Conservation (phyloP, 2,113 vertebrate species). For the Ceyx cyanopectus region DNA sequence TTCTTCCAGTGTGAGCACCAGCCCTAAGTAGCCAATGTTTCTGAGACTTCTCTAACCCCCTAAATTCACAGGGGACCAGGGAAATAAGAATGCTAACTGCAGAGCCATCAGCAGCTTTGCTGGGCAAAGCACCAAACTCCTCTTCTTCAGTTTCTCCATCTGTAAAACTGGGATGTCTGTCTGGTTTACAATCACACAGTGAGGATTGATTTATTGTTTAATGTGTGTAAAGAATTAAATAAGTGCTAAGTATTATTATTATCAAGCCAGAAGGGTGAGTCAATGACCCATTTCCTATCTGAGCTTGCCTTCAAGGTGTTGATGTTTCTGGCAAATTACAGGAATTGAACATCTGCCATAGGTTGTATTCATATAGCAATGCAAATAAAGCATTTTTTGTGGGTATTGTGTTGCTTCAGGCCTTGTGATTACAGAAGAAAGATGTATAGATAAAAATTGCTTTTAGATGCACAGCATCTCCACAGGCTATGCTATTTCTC, state of each 20-base stretch:
- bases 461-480: not conserved
- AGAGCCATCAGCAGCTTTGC: not conserved
- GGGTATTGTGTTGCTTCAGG: slow-evolving; percentile 19
- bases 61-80: not conserved
- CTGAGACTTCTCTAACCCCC: not conserved
- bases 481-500: not conserved
- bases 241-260: slow-evolving; percentile 59
- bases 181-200: not conserved
- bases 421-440: slow-evolving; percentile 26
- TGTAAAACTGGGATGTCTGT: slow-evolving; percentile 1
- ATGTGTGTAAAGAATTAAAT: slow-evolving; percentile 64
- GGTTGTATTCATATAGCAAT: slow-evolving; percentile 3
- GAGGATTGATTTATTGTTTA: slow-evolving; percentile 70
- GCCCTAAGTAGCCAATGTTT: not conserved
- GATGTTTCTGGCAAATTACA: slow-evolving; percentile 67
- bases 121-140: not conserved
- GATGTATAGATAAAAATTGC: not conserved
- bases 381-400: slow-evolving; percentile 54
- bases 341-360: slow-evolving; percentile 41
- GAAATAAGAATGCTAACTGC: not conserved
- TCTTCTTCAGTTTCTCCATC: slow-evolving; percentile 10
- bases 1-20: not conserved
- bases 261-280: slow-evolving; percentile 67
- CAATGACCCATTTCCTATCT: slow-evolving; percentile 62
- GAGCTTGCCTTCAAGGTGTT: slow-evolving; percentile 63